Base-by-base conservation (phyloP, 2,888 invertebrate species). In the Ennomos erosarius region DNA sequence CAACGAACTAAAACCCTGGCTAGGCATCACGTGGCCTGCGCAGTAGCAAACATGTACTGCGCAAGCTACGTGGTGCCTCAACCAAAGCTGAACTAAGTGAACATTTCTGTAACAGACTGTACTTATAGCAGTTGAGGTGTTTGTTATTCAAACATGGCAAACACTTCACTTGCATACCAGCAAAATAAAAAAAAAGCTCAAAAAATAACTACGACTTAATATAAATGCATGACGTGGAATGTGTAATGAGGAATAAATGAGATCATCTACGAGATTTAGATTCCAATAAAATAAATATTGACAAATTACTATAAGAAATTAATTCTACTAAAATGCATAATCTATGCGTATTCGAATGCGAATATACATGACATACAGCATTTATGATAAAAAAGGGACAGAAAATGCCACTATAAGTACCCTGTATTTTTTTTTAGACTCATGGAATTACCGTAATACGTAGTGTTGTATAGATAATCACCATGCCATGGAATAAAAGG, bases 171-270 rank as follows among this genome's bases (percentile, higher is more conserved):
- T 50, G 59, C 57, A 54, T 46, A 52, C 26, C 45, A 35, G 50
- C 57, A 55, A 62, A 62, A 55, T 48, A 57, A 54, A 35, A 44
- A 61, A 38, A 59, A 54, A 67, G 65, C 63, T 62, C 48, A 57
- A 59, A 51, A 59, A 58, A 54, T 48, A 59, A 58, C 62, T 59
- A 60, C 38, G 54, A 55, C 60, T n/a, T 64, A 48, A 55, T 48
- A 57, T 51, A 16, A 59, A 55, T 63, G 61, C 42, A 64, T 52
- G 51, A 62, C 10, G 55, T 58, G 57, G 46, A 62, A 54, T 56
- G 45, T 52, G 38, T 36, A 45, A 47, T 49, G 44, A 40, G 39
- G 13, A 51, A 13, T 26, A 11, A 33, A 45, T 50, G 61, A 59
- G 59, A 54, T 59, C 49, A 16, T 10, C 16, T 40, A 50, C 35